Conservation (phyloP, 30 jellyfish, hydroid and myxozoan species). For the Aurelia coerulea region DNA sequence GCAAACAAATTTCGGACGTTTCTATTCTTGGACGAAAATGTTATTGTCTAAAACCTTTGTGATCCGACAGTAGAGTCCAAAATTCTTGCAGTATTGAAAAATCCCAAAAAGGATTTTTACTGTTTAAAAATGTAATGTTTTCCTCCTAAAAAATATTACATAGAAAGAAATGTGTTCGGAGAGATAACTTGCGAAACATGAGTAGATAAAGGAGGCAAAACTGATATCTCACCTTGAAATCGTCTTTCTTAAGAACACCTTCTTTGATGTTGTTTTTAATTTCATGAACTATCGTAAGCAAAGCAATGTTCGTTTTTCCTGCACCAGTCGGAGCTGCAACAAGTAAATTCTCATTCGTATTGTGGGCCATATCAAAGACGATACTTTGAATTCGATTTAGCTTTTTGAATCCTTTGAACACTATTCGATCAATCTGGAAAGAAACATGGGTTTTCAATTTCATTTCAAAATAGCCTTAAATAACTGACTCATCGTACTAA, state of each 20-base stretch:
- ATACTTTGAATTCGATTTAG: slow-evolving; percentile 95
- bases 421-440: slow-evolving; percentile 84
- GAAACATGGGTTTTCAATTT: background rate
- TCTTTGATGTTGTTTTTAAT: slow-evolving; percentile 70
- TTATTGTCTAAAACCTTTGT: no score
- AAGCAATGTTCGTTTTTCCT: slow-evolving; percentile 99
- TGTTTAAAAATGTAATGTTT: no score
- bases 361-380: slow-evolving; percentile 95
- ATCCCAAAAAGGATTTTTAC: no score
- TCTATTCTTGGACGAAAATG: no score
- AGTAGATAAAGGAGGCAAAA: no score
- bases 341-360: slow-evolving; percentile 92
- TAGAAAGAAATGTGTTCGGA: no score
- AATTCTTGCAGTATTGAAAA: no score
- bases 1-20: no score
- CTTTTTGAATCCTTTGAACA: slow-evolving; percentile 82
- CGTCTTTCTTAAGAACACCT: slow-evolving; percentile 90
- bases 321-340: slow-evolving; percentile 99
- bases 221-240: slow-evolving; percentile 70
- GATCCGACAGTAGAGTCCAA: no score
- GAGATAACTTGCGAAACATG: no score
- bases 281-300: slow-evolving; percentile 91
- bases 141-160: no score
- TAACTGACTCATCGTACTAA: no score
- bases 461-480: background rate